Percentiles rank a stretch among this genome's conserved stretches.
These are phyloP conservation scores for Mythimna lalbum DNA, from an alignment of 2,888 invertebrate genomes.

Conservation along the genomic window DNA sequence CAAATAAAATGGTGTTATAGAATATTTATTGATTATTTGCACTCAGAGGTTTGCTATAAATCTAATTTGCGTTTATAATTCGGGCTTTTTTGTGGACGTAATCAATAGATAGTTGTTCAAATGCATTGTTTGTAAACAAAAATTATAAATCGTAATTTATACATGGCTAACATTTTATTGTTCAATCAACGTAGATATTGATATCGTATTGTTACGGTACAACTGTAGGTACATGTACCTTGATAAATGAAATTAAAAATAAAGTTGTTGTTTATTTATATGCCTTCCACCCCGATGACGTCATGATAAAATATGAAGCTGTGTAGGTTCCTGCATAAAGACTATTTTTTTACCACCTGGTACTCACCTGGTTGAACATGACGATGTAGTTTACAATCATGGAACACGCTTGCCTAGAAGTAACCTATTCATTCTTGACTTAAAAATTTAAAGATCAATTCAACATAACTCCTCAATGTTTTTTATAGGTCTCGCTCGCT, in stretches of 20 bases:
- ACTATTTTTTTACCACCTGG: no score
- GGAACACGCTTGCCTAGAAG: no score
- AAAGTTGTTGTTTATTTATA: slow-evolving; percentile 58
- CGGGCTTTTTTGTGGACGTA: slow-evolving; percentile 25
- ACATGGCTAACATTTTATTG: slow-evolving; percentile 52
- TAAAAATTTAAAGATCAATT: no score
- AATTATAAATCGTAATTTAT: slow-evolving; percentile 39
- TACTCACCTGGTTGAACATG: no score
- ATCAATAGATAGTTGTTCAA: slow-evolving; percentile 55
- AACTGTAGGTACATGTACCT: slow-evolving; percentile 80
- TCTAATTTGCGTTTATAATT: slow-evolving; percentile 30
- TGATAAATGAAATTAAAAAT: slow-evolving; percentile 81
- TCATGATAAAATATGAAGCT: not conserved
- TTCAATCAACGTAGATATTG: slow-evolving; percentile 71
- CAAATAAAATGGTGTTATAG: slow-evolving; percentile 13
- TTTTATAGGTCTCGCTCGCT: not conserved
- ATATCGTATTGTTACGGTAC: slow-evolving; percentile 56
- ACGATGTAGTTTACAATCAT: no score
- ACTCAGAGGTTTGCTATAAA: slow-evolving; percentile 10
- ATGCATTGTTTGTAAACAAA: slow-evolving; percentile 60
- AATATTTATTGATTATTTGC: slow-evolving; percentile 48
- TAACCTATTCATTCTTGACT: no score
- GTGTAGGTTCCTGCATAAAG: no score
- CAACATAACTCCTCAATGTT: not conserved
- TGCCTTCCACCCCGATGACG: not conserved